These are phyloP conservation scores for Todiramphus chloris DNA, from an alignment of 2,113 vertebrate genomes.

Conservation along the genomic window DNA sequence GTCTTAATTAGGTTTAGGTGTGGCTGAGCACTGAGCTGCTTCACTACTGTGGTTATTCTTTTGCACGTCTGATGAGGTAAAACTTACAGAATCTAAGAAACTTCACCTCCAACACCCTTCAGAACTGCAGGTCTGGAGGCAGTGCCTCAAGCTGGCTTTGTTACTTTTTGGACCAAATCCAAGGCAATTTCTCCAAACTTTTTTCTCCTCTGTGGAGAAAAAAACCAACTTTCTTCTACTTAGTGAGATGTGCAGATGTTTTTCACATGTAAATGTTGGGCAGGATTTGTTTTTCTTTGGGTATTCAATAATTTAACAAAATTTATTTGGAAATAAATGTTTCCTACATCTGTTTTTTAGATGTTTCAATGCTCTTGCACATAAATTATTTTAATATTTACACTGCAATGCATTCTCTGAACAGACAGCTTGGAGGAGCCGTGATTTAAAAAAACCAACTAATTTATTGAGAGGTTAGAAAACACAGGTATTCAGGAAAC, in stretches of 20 bases:
- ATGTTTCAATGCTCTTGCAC: neutral
- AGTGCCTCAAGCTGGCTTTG: neutral
- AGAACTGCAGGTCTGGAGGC: neutral
- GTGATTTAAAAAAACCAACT: neutral
- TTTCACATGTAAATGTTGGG: neutral
- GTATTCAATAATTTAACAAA: neutral
- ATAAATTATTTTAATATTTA: neutral
- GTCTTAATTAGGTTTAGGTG: neutral
- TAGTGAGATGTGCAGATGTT: neutral
- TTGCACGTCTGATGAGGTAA: neutral
- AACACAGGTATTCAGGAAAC: neutral
- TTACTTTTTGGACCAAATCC: neutral
- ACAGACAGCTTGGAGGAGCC: neutral
- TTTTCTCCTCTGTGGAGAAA: neutral
- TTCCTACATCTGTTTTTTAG: neutral
- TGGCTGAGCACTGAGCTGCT: neutral
- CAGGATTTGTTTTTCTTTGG: neutral
- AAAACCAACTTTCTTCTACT: neutral
- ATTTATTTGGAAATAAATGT: neutral
- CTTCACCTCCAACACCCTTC: neutral
- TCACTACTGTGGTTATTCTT: neutral
- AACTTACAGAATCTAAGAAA: neutral
- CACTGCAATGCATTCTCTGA: neutral
- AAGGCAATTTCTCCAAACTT: neutral
- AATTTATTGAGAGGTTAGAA: neutral